phyloP scores from a whole-genome alignment of 2,113 vertebrate species.

The Choloepus hoffmanni region DNA sequence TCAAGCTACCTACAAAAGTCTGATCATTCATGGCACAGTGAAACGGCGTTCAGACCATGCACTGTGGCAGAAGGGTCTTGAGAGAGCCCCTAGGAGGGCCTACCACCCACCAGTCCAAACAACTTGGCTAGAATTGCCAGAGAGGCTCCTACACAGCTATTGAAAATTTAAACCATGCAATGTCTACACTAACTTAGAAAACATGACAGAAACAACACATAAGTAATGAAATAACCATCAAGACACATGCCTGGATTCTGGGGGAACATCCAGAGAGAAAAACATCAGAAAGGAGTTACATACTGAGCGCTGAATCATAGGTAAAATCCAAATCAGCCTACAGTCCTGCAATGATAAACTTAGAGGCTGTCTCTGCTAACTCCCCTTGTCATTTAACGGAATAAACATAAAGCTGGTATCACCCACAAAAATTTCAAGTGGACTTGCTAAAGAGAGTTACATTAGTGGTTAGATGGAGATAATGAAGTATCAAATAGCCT shows the following conservation, averaged over 20 bases:
- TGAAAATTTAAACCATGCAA: background rate
- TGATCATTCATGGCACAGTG: background rate
- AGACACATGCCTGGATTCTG: background rate
- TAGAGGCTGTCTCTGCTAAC: background rate
- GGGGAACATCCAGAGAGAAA: background rate
- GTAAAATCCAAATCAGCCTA: background rate
- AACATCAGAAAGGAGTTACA: background rate
- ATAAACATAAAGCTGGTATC: background rate
- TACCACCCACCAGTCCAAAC: background rate
- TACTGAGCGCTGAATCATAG: background rate
- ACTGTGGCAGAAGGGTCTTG: background rate
- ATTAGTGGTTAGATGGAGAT: background rate
- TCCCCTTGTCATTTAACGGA: background rate
- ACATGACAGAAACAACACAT: background rate
- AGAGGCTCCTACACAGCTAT: background rate
- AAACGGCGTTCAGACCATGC: background rate
- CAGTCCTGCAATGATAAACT: background rate
- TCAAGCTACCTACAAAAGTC: background rate
- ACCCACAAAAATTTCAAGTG: background rate
- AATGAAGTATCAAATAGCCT: constrained; percentile 2
- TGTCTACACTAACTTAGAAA: background rate
- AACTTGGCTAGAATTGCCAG: background rate
- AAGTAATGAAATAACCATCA: constrained; percentile 40
- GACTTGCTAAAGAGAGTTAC: background rate
- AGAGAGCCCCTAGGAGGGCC: background rate